Evolutionary conservation across 2,113 vertebrate genomes (phyloP).

Genomic region (Crotalus horridus): DNA sequence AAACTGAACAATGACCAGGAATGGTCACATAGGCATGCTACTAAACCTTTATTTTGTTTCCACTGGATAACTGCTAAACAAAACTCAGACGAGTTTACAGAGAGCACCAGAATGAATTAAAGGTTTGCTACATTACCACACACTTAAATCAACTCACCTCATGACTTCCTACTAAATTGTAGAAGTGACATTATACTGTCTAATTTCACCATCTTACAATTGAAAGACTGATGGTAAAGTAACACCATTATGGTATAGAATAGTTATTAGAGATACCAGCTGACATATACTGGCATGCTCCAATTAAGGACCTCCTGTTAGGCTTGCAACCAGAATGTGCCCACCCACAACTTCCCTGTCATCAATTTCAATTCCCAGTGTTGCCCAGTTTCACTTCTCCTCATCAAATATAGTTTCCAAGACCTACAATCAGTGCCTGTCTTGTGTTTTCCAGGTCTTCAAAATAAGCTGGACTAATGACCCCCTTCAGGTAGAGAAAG

Average conservation of each 20-base stretch:
- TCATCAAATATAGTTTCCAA: neutral
- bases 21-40: neutral
- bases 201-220: neutral
- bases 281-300: neutral
- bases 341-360: constrained; percentile 23
- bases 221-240: neutral
- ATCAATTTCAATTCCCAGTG: constrained; percentile 22
- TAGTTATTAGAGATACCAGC: neutral
- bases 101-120: neutral
- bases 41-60: neutral
- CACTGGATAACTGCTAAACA: neutral
- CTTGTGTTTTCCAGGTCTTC: neutral
- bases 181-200: neutral
- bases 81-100: neutral
- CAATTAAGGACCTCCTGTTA: constrained; percentile 22
- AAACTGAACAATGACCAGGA: neutral
- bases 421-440: neutral
- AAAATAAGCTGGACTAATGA: neutral
- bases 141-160: neutral
- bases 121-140: neutral
- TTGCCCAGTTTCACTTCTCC: constrained; percentile 25
- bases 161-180: neutral
- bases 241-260: neutral
- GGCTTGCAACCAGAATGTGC: neutral
- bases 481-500: neutral